Evolutionary conservation across 2,797 vertebrate species (phyloP).

Genomic region (Eulemur albifrons): DNA sequence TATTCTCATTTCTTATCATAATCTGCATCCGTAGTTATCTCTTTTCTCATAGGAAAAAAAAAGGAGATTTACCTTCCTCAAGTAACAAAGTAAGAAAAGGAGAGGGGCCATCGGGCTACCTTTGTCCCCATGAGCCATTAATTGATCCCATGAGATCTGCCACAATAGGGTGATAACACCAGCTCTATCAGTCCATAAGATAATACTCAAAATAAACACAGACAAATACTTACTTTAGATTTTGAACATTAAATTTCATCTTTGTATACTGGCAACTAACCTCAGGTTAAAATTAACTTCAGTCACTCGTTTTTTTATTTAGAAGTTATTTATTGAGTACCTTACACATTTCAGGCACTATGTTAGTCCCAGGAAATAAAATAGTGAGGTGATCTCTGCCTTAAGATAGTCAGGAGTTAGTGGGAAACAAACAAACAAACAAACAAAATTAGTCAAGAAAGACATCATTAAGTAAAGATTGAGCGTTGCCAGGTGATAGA

Average conservation of each 20-base stretch:
- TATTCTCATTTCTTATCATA: neutral
- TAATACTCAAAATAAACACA: constrained; percentile 3
- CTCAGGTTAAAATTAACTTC: constrained; percentile 45
- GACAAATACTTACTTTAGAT: neutral
- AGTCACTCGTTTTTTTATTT: neutral
- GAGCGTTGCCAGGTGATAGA: neutral
- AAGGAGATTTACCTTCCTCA: neutral
- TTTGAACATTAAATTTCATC: neutral
- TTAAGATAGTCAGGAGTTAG: neutral
- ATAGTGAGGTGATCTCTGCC: neutral
- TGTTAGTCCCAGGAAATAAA: constrained; percentile 14
- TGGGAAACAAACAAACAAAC: too few relatives aligned
- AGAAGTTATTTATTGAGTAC: neutral
- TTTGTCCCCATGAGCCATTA: neutral
- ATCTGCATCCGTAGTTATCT: neutral
- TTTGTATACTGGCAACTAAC: neutral
- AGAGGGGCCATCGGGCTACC: fast-evolving
- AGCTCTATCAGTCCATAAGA: neutral
- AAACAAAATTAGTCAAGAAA: neutral
- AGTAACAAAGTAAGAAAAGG: neutral
- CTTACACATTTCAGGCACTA: neutral
- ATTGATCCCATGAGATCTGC: neutral
- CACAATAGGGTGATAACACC: neutral
- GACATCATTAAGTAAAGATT: neutral
- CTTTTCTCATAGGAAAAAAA: neutral